Conservation (phyloP, 2,113 vertebrate species). For the Balaenoptera acutorostrata region DNA sequence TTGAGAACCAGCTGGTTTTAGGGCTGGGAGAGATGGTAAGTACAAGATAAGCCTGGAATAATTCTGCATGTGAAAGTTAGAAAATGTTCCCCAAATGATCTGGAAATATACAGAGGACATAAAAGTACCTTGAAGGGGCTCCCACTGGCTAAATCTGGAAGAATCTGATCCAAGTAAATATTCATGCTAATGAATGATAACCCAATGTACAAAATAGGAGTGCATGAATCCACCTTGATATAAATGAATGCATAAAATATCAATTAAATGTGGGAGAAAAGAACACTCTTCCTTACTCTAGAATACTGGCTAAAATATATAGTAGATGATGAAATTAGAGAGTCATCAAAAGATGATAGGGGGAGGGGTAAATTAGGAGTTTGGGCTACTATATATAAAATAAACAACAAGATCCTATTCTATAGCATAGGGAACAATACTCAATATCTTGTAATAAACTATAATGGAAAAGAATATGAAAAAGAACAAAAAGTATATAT, state of each 20-base stretch:
- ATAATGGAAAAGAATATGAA: background rate
- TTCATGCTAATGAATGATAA: background rate
- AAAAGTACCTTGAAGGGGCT: background rate
- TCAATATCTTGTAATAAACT: background rate
- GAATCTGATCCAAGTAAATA: background rate
- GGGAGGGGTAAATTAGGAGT: background rate
- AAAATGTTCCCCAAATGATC: background rate
- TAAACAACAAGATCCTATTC: background rate
- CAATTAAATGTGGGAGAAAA: background rate
- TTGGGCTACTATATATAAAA: background rate
- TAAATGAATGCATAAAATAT: background rate
- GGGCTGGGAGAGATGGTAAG: background rate
- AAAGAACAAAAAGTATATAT: background rate
- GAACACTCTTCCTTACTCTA: background rate
- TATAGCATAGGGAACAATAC: background rate
- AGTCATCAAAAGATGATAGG: background rate
- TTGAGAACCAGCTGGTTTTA: background rate
- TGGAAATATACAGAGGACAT: background rate
- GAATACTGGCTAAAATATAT: background rate
- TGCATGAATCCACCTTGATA: background rate
- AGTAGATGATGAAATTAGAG: background rate
- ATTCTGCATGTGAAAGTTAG: background rate
- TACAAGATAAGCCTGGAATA: background rate
- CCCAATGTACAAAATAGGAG: background rate
- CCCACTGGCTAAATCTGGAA: background rate